Base-by-base conservation (phyloP, 1,140 invertebrate genomes). In the Brachystomella parvula region DNA sequence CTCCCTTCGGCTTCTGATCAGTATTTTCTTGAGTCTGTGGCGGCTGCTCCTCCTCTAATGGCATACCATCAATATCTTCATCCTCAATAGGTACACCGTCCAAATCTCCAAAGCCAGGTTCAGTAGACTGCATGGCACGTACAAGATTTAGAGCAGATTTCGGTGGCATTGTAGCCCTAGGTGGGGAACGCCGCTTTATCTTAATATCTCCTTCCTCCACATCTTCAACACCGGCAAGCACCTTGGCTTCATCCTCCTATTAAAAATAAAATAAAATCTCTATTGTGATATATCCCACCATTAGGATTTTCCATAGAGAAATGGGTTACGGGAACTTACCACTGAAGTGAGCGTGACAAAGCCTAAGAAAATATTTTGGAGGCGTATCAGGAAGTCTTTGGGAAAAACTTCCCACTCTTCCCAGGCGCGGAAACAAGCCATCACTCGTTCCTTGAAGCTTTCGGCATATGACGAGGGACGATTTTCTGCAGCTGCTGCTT, bases 361-460 rank as follows among this genome's bases (percentile, higher is more conserved):
- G 2, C 93, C 93, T 15, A 94, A 79, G 75, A 99, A 99, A 15
- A 91, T 84, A 77, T 95, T 94, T 76, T 95, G 92, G 47, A 97
- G 79, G 76, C 87, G 88, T 57, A 92, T 85, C 31, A 99, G 81
- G 79, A 93, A 94, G 67, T 98, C 94, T 73, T 89, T 89, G 0
- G 95, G 90, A 81, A 99, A 99, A 59, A 99, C 86, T 32, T 90
- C 86, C 88, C 94, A 97, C 75, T 99, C 97, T 79, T 97, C 94
- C 96, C 96, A 99, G 1, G 94, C 93, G 75, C 91, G 85, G 76
- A 99, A 89, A 74, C 94, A 90, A 75, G 87, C 84, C 81, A 95
- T 89, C n/a, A 99, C 89, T 66, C 96, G 84, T 71, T 94, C 87
- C 80, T 96, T 94, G 77, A 97, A 98, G 35, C 95, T 94, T 81